Evolutionary conservation across 2,113 vertebrate species (phyloP).

Genomic region (Climacteris rufus): DNA sequence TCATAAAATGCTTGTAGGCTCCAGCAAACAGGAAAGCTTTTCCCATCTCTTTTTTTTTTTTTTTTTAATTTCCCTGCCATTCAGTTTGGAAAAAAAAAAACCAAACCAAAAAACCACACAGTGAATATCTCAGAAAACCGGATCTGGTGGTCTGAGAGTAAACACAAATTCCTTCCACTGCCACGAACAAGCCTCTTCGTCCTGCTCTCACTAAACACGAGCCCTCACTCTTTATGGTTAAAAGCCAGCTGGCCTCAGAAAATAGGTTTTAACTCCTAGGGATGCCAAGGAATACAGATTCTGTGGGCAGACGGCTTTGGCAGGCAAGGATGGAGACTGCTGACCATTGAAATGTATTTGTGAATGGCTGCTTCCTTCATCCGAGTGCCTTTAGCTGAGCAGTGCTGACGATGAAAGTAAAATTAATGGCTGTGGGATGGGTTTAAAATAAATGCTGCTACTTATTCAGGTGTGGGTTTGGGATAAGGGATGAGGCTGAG

Average conservation of each 20-base stretch:
- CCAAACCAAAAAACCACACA: background rate
- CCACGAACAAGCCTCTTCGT: background rate
- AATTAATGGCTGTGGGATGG: background rate
- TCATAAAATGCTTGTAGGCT: background rate
- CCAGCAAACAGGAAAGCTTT: background rate
- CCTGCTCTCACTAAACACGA: background rate
- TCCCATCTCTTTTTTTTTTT: background rate
- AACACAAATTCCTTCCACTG: background rate
- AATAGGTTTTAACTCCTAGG: conserved; percentile 3
- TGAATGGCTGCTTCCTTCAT: conserved; percentile 40
- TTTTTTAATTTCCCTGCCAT: background rate
- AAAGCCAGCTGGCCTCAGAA: conserved; percentile 56
- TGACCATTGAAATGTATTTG: conserved; percentile 48
- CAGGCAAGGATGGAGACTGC: background rate
- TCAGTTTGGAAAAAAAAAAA: background rate
- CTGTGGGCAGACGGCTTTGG: conserved; percentile 35
- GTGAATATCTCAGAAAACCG: background rate
- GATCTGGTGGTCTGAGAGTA: background rate
- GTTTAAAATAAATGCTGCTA: background rate
- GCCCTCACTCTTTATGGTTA: conserved; percentile 21
- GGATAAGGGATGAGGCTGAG: background rate
- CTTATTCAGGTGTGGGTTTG: background rate
- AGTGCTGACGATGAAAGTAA: background rate
- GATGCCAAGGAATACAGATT: conserved; percentile 47
- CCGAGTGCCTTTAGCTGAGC: background rate